Conservation (phyloP, 1,140 invertebrate genomes). For the Copidosoma floridanum region DNA sequence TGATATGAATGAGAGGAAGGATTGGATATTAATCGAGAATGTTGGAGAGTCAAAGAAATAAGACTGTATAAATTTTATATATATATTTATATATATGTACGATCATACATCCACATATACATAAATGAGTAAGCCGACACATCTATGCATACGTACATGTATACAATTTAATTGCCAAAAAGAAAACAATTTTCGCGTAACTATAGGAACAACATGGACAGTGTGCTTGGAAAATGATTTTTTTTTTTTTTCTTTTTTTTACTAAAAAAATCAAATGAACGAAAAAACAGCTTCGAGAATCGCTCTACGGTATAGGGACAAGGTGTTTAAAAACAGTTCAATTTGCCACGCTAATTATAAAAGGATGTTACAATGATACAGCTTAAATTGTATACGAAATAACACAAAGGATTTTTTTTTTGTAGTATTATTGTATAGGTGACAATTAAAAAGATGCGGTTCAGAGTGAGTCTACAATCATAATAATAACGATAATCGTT, state of each 20-base stretch:
- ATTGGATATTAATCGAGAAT: too few species aligned
- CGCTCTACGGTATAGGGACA: neutral
- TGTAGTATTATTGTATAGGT: neutral
- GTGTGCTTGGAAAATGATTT: conserved; percentile 42
- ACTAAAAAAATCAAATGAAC: conserved; percentile 32
- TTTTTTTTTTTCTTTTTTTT: conserved; percentile 31
- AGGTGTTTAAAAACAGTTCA: conserved; percentile 5
- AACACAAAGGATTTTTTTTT: conserved; percentile 7
- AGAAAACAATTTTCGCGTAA: conserved; percentile 47
- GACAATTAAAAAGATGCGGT: conserved; percentile 15
- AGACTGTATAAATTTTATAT: conserved; percentile 28
- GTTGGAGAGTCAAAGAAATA: conserved; percentile 9
- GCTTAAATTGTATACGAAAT: conserved; percentile 22
- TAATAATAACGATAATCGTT: conserved; percentile 12
- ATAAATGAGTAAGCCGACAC: conserved; percentile 26
- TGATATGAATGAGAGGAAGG: too few species aligned
- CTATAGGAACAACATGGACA: conserved; percentile 51
- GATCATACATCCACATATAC: conserved; percentile 25
- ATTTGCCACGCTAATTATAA: conserved; percentile 15
- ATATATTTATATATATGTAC: conserved; percentile 22
- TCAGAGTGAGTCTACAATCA: conserved; percentile 18
- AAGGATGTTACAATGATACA: conserved; percentile 20
- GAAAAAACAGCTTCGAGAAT: neutral
- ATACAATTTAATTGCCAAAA: conserved; percentile 48
- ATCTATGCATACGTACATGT: conserved; percentile 42